A percentile compares a stretch with the other conserved stretches of the same genome.
Conservation (phyloP, 2,797 vertebrate genomes). For the Leptatherina wallacei region DNA sequence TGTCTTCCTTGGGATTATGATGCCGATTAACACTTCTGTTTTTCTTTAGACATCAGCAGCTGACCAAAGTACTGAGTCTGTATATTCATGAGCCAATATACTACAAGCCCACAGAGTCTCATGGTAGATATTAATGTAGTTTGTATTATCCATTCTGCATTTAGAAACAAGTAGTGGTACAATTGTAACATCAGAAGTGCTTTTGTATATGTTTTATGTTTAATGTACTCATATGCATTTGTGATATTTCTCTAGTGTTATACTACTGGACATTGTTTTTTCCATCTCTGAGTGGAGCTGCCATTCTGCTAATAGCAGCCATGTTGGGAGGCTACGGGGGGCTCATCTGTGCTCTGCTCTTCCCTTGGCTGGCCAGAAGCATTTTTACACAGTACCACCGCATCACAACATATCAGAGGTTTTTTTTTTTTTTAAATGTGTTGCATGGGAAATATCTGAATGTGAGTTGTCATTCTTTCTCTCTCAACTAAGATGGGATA, state of each 20-base stretch:
- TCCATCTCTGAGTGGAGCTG: conserved; percentile 78
- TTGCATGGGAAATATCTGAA: not conserved
- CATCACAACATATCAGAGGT: conserved; percentile 86
- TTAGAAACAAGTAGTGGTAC: not conserved
- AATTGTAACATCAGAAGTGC: not conserved
- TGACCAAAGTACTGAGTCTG: conserved; percentile 79
- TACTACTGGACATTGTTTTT: conserved; percentile 85
- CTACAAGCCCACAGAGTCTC: conserved; percentile 79
- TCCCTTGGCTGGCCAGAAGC: conserved; percentile 83
- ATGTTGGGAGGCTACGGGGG: conserved; percentile 81
- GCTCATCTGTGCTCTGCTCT: conserved; percentile 76
- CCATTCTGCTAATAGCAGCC: conserved; percentile 79
- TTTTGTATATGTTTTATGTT: not conserved
- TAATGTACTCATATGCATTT: not conserved
- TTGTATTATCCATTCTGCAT: conserved; percentile 2
- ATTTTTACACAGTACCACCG: conserved; percentile 86
- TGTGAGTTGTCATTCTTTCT: conserved; percentile 6
- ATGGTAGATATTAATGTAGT: conserved; percentile 67
- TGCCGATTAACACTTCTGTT: conserved; percentile 54
- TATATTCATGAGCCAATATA: conserved; percentile 77
- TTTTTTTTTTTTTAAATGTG: conserved; percentile 19
- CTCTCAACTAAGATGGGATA: conserved; percentile 10
- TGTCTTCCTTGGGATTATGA: conserved; percentile 40
- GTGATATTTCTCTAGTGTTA: conserved; percentile 68
- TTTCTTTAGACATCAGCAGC: conserved; percentile 83